phyloP scores from a whole-genome alignment of 2,888 invertebrate species.

The Macroteleia sp. region DNA sequence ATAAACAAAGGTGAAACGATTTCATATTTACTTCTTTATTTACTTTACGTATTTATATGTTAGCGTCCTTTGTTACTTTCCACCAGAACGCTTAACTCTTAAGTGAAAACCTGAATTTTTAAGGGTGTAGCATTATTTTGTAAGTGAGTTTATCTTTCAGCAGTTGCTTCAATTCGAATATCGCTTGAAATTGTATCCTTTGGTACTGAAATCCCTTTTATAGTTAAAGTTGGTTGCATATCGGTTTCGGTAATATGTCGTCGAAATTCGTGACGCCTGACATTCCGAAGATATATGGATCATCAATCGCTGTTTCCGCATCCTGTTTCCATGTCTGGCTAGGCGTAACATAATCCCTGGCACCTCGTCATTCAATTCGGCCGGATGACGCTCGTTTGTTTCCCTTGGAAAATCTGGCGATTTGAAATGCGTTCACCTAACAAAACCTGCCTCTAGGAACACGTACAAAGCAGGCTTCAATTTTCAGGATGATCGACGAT shows the following conservation, averaged over 20 bases:
- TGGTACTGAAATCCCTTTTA: conserved; percentile 14
- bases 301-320: conserved; percentile 56
- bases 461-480: conserved; percentile 54
- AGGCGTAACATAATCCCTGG: conserved; percentile 39
- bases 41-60: no score
- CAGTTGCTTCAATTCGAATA: no score
- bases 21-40: no score
- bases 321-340: conserved; percentile 56
- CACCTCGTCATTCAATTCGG: conserved; percentile 59
- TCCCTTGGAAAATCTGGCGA: conserved; percentile 58
- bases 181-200: no score
- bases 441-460: conserved; percentile 46
- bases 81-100: no score
- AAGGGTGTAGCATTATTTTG: no score
- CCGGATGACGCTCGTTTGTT: conserved; percentile 59
- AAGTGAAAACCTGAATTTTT: no score
- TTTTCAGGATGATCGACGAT: conserved; percentile 62
- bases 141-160: no score
- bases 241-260: conserved; percentile 41
- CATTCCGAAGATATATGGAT: conserved; percentile 54
- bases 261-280: conserved; percentile 43
- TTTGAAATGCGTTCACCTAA: conserved; percentile 42
- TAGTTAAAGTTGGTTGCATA: conserved; percentile 40
- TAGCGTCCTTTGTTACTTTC: no score
- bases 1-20: no score